phyloP scores from a whole-genome alignment of 2,888 invertebrate species.

The Rhyacophila evoluta region DNA sequence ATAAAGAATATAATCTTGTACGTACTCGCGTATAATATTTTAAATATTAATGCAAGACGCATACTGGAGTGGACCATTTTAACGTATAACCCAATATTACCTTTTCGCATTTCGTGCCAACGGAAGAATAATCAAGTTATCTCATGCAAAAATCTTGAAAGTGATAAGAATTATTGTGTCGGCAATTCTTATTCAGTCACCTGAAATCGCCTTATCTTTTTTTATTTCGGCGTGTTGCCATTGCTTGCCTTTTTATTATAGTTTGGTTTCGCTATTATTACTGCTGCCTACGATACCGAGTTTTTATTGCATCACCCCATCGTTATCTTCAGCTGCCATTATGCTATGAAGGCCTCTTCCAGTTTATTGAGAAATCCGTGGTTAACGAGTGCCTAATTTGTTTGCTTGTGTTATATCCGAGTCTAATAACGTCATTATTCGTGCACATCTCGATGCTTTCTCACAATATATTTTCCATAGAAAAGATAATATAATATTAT shows the following conservation, averaged over 20 bases:
- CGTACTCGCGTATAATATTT: too few relatives aligned
- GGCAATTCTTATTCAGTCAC: neutral
- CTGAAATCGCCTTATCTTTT: neutral
- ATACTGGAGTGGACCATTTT: too few relatives aligned
- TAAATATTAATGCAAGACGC: too few relatives aligned
- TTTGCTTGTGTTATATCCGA: too few relatives aligned
- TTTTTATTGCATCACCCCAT: neutral
- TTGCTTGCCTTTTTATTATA: neutral
- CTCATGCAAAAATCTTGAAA: neutral
- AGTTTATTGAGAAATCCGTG: neutral
- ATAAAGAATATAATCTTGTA: too few relatives aligned
- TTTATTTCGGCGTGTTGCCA: neutral
- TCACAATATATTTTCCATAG: too few relatives aligned
- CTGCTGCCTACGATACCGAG: neutral
- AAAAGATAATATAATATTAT: too few relatives aligned
- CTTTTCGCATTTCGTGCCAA: neutral
- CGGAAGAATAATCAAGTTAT: neutral
- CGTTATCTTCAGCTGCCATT: neutral
- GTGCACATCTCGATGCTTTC: too few relatives aligned
- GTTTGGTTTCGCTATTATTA: neutral
- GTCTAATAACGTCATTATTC: too few relatives aligned
- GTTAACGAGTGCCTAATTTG: too few relatives aligned
- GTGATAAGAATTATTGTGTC: conserved; percentile 8
- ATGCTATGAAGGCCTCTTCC: neutral
- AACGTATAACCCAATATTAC: too few relatives aligned